These are phyloP conservation scores for Drosophila paucipuncta DNA, from an alignment of 2,888 invertebrate genomes.

Conservation along the genomic window DNA sequence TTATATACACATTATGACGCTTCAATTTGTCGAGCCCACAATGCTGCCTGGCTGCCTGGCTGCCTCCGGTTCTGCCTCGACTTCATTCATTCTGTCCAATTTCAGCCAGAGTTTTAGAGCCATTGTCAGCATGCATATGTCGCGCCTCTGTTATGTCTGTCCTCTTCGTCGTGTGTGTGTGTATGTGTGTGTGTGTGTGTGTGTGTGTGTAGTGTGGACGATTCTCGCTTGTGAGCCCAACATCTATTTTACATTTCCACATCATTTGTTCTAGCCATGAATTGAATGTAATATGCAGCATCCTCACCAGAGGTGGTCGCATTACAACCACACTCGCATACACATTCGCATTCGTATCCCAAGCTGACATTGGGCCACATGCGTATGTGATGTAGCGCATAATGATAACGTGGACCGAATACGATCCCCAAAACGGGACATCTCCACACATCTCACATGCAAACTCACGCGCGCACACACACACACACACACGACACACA, in stretches of 20 bases:
- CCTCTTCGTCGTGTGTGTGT: background rate
- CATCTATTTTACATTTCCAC: conserved; percentile 84
- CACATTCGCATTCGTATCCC: conserved; percentile 10
- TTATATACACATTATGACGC: conserved; percentile 69
- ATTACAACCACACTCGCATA: conserved; percentile 12
- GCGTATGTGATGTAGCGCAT: conserved; percentile 77
- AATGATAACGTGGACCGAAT: conserved; percentile 72
- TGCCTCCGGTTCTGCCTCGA: background rate
- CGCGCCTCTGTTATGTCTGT: conserved; percentile 29
- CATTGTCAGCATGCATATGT: conserved; percentile 24
- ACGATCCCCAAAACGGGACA: conserved; percentile 36
- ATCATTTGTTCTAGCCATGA: conserved; percentile 82
- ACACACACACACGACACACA: conserved; percentile 10
- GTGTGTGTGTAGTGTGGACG: background rate
- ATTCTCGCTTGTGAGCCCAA: conserved; percentile 57
- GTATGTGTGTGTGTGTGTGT: background rate
- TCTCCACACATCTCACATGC: conserved; percentile 5
- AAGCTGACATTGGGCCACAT: conserved; percentile 47
- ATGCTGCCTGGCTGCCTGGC: background rate
- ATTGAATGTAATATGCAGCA: conserved; percentile 79
- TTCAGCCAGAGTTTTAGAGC: conserved; percentile 6
- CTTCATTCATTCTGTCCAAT: conserved; percentile 20
- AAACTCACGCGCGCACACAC: conserved; percentile 1
- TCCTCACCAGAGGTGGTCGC: conserved; percentile 55
- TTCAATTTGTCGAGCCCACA: conserved; percentile 32